Evolutionary conservation across 2,797 vertebrate genomes (phyloP), one percentile per base, ranked within the genome.

Genomic region (Chrosomus eos): DNA sequence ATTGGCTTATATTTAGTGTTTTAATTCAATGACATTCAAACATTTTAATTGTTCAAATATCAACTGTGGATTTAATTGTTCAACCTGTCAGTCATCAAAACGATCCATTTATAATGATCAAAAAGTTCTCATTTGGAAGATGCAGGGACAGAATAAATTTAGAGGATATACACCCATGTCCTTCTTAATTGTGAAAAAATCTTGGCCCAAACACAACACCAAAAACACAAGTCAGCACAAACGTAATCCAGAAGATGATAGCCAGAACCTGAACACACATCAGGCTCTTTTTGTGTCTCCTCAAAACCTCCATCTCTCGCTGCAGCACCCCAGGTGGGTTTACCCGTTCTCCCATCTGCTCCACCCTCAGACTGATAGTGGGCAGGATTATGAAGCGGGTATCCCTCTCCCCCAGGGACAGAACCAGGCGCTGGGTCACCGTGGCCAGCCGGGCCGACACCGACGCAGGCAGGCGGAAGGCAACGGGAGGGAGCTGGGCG

Each of bases 301-400:
- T 82, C 5, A 91, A 91, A 16, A 89, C 92, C 16, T 90, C 92
- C 80, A 89, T 90, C 1, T 93, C 89, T 0, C 81, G 82, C 79
- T 87, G 60, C 80, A 92, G 7, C 85, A 88, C 1, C 62, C 1
- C 33, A 77, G 89, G 7, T 64, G 88, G 21, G 60, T 62, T 81
- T 43, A 76, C 16, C 81, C 87, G 31, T 0, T 91, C 92, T 75
- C 93, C 91, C 94, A 94, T 95, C 90, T 94, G 95, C 91, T 96
- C 95, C 87, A 96, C 95, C 70, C 86, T 90, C 78, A 96, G 93
- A 91, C 95, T 96, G 76, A 96, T 92, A 0, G 95, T 95, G 88
- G 95, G 95, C 86, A 96, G 91, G 86, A 95, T 94, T 89, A 96
- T 93, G 88, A 95, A 93, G 79, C 90, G 91, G 62, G 93, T 64